These are phyloP conservation scores for Cottus gobio DNA, from an alignment of 2,113 vertebrate species.

Conservation along the genomic window DNA sequence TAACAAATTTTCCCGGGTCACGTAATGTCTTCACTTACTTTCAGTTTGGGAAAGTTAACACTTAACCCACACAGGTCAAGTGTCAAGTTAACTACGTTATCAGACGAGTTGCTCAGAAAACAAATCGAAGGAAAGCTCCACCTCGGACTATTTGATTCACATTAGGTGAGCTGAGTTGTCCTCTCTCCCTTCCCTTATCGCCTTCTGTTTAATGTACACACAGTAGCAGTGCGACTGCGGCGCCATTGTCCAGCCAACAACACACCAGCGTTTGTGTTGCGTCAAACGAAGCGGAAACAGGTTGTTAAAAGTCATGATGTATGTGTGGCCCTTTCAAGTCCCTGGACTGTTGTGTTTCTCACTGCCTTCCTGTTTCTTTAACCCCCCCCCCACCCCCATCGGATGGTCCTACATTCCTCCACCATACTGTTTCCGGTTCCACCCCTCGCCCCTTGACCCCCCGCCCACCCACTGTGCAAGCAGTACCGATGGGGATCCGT, in stretches of 20 bases:
- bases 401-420: constrained; percentile 59
- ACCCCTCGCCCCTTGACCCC: neutral
- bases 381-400: neutral
- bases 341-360: constrained; percentile 5
- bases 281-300: constrained; percentile 26
- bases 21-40: constrained; percentile 1
- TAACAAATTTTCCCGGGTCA: neutral
- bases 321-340: constrained; percentile 20
- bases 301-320: constrained; percentile 4
- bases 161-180: neutral
- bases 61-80: neutral
- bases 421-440: constrained; percentile 66
- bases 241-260: constrained; percentile 6
- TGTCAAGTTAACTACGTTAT: neutral
- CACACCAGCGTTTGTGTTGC: neutral
- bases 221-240: neutral
- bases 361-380: constrained; percentile 55
- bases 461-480: neutral
- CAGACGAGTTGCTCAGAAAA: constrained; percentile 10
- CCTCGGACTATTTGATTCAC: neutral
- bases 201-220: constrained; percentile 9
- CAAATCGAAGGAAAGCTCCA: neutral
- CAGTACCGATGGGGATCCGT: neutral
- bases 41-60: neutral
- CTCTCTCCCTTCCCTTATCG: neutral